Evolutionary conservation across 2,113 vertebrate species (phyloP).

Genomic region (Egretta garzetta): DNA sequence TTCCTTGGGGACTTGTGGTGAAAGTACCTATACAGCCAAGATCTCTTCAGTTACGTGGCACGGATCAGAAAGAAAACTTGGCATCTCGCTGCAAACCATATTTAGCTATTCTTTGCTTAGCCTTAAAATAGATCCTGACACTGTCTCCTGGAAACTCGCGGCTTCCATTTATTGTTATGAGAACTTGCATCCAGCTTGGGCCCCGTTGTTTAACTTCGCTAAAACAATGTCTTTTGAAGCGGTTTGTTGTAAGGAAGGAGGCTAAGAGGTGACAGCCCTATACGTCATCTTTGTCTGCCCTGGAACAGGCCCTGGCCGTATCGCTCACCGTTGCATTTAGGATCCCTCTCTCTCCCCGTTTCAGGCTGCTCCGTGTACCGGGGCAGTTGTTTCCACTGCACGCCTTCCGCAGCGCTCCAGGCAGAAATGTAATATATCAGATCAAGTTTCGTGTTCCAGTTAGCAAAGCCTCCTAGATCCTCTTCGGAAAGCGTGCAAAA

Average conservation of each 20-base stretch:
- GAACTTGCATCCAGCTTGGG: neutral
- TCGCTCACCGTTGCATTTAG: fast-evolving
- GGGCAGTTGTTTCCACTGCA: neutral
- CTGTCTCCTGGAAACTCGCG: neutral
- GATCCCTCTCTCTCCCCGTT: fast-evolving
- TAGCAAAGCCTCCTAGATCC: neutral
- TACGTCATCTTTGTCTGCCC: neutral
- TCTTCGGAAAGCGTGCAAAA: neutral
- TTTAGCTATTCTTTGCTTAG: conserved; percentile 38
- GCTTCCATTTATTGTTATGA: conserved; percentile 31
- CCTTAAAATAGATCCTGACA: conserved; percentile 56
- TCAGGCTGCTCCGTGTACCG: neutral
- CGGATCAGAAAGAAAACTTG: neutral
- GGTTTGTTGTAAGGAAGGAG: neutral
- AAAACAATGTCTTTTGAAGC: neutral
- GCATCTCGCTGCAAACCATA: conserved; percentile 10
- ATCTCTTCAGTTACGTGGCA: neutral
- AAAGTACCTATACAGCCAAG: neutral
- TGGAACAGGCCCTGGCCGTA: neutral
- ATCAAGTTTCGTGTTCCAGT: neutral
- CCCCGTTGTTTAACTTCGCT: neutral
- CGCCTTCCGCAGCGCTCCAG: fast-evolving
- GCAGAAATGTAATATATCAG: neutral
- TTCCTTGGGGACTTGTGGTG: neutral
- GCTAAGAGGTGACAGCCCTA: neutral